Conservation (phyloP, 2,113 vertebrate genomes). For the Calyptommatus sinebrachiatus region DNA sequence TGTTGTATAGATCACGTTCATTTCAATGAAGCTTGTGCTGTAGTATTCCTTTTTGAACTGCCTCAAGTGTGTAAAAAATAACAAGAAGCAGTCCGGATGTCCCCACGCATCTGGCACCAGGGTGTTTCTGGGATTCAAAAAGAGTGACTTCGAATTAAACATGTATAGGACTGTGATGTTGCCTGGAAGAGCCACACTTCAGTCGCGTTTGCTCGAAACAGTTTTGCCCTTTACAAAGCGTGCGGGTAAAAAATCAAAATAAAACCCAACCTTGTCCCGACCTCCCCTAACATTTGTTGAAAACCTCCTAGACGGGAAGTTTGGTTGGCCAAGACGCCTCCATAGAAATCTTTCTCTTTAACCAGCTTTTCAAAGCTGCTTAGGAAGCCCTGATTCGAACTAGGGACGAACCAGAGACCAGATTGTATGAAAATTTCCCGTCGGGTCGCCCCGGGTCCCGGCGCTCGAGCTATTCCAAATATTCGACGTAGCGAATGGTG, state of each 20-base stretch:
- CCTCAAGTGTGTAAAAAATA: neutral
- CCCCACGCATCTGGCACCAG: neutral
- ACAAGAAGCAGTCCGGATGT: neutral
- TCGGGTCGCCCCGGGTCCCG: neutral
- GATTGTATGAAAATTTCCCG: neutral
- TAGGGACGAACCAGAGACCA: neutral
- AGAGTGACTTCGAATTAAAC: too few species aligned
- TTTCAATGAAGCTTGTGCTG: neutral
- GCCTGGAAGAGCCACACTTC: neutral
- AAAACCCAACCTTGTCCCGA: too few species aligned
- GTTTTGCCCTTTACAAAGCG: neutral
- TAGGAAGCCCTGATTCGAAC: neutral
- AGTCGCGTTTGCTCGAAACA: neutral
- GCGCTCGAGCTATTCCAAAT: neutral
- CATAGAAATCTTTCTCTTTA: neutral
- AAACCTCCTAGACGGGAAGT: neutral
- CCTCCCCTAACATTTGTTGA: neutral
- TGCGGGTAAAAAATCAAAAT: neutral
- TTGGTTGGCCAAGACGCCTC: neutral
- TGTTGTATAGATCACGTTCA: neutral
- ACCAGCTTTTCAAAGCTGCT: neutral
- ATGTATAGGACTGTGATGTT: neutral
- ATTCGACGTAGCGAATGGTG: neutral
- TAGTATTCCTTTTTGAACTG: neutral
- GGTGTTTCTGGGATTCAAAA: too few species aligned